Conservation (phyloP, 2,113 vertebrate genomes). For the Alethe castanea region DNA sequence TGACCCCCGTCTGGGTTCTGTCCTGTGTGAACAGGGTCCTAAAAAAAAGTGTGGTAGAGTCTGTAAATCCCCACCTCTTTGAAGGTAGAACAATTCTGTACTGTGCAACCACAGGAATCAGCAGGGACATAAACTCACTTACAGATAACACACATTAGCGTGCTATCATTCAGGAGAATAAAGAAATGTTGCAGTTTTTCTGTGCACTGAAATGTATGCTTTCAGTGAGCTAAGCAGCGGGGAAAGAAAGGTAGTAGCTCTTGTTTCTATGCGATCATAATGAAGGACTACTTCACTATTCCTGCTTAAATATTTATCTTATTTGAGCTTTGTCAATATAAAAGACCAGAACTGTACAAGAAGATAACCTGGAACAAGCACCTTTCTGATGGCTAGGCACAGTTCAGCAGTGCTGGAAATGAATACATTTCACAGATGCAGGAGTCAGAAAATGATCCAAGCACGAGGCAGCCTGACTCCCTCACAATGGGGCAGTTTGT, state of each 20-base stretch:
- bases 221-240: not conserved
- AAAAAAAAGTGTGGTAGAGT: not conserved
- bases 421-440: not conserved
- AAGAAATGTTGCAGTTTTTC: not conserved
- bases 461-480: not conserved
- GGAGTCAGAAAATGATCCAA: not conserved
- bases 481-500: not conserved
- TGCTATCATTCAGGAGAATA: not conserved
- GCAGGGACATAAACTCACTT: not conserved
- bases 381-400: not conserved
- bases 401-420: not conserved
- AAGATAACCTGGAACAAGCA: not conserved
- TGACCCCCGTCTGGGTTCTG: not conserved
- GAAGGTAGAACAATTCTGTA: not conserved
- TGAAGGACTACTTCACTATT: not conserved
- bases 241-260: not conserved
- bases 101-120: not conserved
- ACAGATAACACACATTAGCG: not conserved
- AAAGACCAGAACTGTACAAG: not conserved
- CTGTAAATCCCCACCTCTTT: not conserved
- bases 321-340: not conserved
- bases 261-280: not conserved
- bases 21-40: not conserved
- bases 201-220: not conserved
- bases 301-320: slow-evolving; percentile 1